Evolutionary conservation across 1,140 invertebrate species (phyloP).

Genomic region (Tetramorium alpestre): DNA sequence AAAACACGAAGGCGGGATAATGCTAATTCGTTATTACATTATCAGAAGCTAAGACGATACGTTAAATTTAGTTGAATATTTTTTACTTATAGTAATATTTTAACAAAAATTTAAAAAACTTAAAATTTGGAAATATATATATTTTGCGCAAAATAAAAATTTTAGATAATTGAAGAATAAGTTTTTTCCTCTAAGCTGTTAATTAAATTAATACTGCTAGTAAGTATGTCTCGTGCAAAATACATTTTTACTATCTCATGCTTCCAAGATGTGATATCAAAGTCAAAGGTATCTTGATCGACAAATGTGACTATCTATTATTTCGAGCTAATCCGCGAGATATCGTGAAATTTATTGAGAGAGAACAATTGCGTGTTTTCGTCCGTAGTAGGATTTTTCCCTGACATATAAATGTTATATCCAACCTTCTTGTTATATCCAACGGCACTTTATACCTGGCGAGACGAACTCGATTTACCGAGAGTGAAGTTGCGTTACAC

Average conservation of each 20-base stretch:
- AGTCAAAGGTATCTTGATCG: not conserved
- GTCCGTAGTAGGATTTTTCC: not conserved
- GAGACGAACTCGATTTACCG: constrained; percentile 50
- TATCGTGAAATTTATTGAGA: constrained; percentile 15
- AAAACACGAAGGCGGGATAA: too few relatives aligned
- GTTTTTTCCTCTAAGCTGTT: not conserved
- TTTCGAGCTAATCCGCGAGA: not conserved
- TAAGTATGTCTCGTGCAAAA: not conserved
- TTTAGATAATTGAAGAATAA: not conserved
- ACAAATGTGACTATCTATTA: not conserved
- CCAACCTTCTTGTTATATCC: constrained; percentile 11
- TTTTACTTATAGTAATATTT: not conserved
- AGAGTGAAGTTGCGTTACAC: constrained; percentile 64
- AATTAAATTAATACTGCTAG: not conserved
- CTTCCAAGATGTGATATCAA: not conserved
- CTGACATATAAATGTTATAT: constrained; percentile 18
- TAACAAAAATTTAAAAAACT: not conserved
- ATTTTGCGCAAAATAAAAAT: not conserved
- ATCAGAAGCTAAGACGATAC: too few relatives aligned
- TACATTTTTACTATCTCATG: not conserved
- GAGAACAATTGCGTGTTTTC: not conserved
- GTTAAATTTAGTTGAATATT: too few relatives aligned
- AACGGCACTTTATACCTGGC: constrained; percentile 57
- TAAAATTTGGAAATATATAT: not conserved
- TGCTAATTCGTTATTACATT: too few relatives aligned